Evolutionary conservation across 2,113 vertebrate species (phyloP).

Genomic region (Sprattus sprattus): DNA sequence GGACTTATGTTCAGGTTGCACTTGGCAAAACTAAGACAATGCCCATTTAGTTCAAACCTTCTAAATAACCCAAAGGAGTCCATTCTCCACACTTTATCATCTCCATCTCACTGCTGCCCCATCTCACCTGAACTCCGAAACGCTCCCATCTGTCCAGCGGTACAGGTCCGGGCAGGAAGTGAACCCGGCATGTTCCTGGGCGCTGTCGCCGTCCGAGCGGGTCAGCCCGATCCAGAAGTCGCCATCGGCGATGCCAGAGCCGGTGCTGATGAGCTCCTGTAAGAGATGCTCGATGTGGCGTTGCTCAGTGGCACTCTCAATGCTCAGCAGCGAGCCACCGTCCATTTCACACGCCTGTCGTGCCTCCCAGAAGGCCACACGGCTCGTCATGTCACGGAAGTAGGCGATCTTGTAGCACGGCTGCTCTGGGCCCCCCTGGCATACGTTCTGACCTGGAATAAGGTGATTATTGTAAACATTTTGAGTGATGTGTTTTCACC

Average conservation of each 20-base stretch:
- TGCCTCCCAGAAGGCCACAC: conserved; percentile 88
- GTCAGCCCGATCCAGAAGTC: conserved; percentile 98
- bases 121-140: conserved; percentile 80
- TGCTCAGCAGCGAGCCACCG: conserved; percentile 81
- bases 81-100: not conserved
- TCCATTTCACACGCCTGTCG: conserved; percentile 83
- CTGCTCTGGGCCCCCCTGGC: conserved; percentile 70
- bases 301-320: conserved; percentile 82
- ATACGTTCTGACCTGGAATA: conserved; percentile 85
- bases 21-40: not conserved
- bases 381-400: conserved; percentile 88
- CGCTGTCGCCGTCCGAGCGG: conserved; percentile 69
- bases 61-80: no score
- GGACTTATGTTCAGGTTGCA: not conserved
- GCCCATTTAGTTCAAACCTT: no score
- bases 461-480: not conserved
- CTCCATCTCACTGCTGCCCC: not conserved
- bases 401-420: conserved; percentile 95
- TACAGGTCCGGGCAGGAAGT: conserved; percentile 84
- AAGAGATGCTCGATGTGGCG: conserved; percentile 82
- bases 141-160: conserved; percentile 85
- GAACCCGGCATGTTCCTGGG: conserved; percentile 62
- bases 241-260: conserved; percentile 80
- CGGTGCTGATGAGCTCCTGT: conserved; percentile 73
- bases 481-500: no score